phyloP scores from a whole-genome alignment of 1,140 invertebrate genomes.

The Fragariocoptes setiger region DNA sequence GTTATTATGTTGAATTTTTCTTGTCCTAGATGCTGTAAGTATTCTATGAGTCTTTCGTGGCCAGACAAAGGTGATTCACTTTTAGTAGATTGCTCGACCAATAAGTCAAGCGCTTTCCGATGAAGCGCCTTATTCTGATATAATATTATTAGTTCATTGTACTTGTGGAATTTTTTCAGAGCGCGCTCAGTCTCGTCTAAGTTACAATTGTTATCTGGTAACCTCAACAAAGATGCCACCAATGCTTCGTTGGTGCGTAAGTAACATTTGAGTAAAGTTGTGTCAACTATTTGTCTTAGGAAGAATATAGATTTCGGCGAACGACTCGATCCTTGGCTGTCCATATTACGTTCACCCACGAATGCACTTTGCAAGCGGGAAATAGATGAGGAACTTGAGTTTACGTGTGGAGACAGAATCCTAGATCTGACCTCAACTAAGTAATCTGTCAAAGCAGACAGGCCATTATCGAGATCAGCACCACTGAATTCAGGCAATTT shows the following conservation, averaged over 20 bases:
- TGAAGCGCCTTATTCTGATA: slow-evolving; percentile 78
- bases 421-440: slow-evolving; percentile 32
- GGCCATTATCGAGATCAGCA: slow-evolving; percentile 48
- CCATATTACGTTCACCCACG: slow-evolving; percentile 16
- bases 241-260: slow-evolving; percentile 75
- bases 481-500: slow-evolving; percentile 33
- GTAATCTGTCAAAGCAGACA: slow-evolving; percentile 61
- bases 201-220: slow-evolving; percentile 65
- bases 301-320: slow-evolving; percentile 25
- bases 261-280: slow-evolving; percentile 80
- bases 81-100: slow-evolving; percentile 42
- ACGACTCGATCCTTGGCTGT: slow-evolving; percentile 15
- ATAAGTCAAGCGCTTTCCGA: slow-evolving; percentile 53
- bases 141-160: slow-evolving; percentile 69
- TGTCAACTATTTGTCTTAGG: slow-evolving; percentile 72
- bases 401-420: not conserved
- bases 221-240: slow-evolving; percentile 50
- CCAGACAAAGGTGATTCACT: slow-evolving; percentile 43
- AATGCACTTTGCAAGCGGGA: not conserved
- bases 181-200: slow-evolving; percentile 69
- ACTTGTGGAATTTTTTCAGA: slow-evolving; percentile 50
- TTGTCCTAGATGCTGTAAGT: slow-evolving; percentile 56
- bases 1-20: slow-evolving; percentile 68
- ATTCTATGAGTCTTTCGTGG: slow-evolving; percentile 47
- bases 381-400: not conserved